These are phyloP conservation scores for Regulus satrapa DNA, from an alignment of 2,113 vertebrate genomes.

Conservation along the genomic window DNA sequence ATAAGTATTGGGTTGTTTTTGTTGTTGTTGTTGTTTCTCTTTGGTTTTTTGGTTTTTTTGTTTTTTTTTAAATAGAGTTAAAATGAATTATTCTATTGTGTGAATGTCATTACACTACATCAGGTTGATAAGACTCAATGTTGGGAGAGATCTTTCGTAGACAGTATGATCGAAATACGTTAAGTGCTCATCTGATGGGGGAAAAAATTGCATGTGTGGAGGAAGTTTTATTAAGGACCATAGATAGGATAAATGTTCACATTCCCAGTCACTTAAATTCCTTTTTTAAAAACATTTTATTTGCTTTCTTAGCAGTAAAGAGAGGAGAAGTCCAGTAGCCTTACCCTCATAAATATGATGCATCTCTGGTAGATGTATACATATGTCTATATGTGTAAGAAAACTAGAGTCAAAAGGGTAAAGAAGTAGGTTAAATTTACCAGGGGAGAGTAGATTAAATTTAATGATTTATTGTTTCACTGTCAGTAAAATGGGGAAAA, in stretches of 20 bases:
- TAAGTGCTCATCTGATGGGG: not conserved
- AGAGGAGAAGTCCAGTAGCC: not conserved
- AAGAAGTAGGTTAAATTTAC: not conserved
- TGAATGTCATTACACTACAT: not conserved
- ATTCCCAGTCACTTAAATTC: not conserved
- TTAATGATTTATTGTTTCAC: not conserved
- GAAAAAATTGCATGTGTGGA: not conserved
- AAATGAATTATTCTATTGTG: not conserved
- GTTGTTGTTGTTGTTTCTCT: too few relatives aligned
- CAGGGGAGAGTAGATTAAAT: not conserved
- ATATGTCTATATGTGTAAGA: not conserved
- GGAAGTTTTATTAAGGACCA: not conserved
- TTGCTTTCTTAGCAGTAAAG: not conserved
- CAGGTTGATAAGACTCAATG: not conserved
- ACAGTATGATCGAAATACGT: not conserved
- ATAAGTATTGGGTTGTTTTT: not conserved
- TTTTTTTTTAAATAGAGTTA: not conserved
- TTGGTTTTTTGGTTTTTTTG: too few relatives aligned
- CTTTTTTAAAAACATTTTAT: not conserved
- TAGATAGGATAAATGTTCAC: not conserved
- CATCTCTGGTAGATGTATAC: not conserved
- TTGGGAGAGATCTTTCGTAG: not conserved
- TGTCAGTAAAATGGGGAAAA: not conserved
- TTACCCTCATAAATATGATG: not conserved
- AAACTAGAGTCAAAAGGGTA: not conserved